Evolutionary conservation across 64 coral and sea anemone genomes (phyloP).

Genomic region (Montipora foliosa): DNA sequence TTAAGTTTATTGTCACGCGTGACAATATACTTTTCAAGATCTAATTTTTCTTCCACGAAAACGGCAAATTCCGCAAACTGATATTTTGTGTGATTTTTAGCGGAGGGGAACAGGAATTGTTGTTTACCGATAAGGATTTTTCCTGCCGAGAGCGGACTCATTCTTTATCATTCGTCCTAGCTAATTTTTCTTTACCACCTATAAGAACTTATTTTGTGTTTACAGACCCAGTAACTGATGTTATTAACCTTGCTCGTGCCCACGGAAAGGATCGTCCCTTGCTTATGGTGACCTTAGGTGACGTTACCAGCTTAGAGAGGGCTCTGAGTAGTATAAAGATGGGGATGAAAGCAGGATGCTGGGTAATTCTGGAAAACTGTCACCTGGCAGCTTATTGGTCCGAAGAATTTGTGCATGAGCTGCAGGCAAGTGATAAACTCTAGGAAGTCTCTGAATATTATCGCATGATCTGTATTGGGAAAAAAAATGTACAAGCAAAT

Average conservation of each 20-base stretch:
- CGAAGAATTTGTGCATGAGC: constrained; percentile 21
- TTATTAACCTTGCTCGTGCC: constrained; percentile 40
- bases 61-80: too few relatives aligned
- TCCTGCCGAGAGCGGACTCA: too few relatives aligned
- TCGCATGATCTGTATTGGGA: too few relatives aligned
- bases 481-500: too few relatives aligned
- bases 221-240: constrained; percentile 52
- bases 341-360: constrained; percentile 48
- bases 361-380: constrained; percentile 68
- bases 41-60: too few relatives aligned
- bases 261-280: neutral
- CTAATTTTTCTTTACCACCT: too few relatives aligned
- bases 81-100: too few relatives aligned
- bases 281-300: constrained; percentile 43
- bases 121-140: too few relatives aligned
- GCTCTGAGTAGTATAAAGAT: constrained; percentile 20
- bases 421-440: constrained; percentile 10
- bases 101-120: too few relatives aligned
- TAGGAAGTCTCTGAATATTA: neutral
- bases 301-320: neutral
- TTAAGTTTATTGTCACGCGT: too few relatives aligned
- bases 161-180: too few relatives aligned
- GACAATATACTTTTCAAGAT: too few relatives aligned
- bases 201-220: neutral
- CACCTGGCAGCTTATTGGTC: constrained; percentile 46